Evolutionary conservation across 2,888 invertebrate genomes (phyloP).

Genomic region (Sylvicola cinctus): DNA sequence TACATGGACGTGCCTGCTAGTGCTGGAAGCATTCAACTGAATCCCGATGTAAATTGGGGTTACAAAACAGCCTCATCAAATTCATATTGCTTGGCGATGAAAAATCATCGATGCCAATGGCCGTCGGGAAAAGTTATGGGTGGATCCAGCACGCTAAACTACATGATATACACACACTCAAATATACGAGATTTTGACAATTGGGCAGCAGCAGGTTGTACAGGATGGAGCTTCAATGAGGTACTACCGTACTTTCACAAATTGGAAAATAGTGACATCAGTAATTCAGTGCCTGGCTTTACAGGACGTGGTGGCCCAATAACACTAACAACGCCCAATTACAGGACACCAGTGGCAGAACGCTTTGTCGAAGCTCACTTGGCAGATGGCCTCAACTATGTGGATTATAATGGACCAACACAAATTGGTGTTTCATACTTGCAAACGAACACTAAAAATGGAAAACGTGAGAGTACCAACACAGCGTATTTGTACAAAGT

Average conservation of each 20-base stretch:
- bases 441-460: slow-evolving; percentile 42
- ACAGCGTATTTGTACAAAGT: slow-evolving; percentile 42
- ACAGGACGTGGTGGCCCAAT: slow-evolving; percentile 12
- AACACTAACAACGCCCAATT: slow-evolving; percentile 11
- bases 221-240: slow-evolving; percentile 20
- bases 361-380: slow-evolving; percentile 11
- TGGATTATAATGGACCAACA: slow-evolving; percentile 12
- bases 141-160: slow-evolving; percentile 27
- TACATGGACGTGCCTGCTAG: slow-evolving; percentile 46
- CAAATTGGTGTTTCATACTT: slow-evolving; percentile 33
- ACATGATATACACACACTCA: slow-evolving; percentile 28
- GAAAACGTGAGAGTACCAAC: slow-evolving; percentile 43
- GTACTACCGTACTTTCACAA: slow-evolving; percentile 28
- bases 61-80: slow-evolving; percentile 51
- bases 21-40: slow-evolving; percentile 42
- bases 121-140: slow-evolving; percentile 30
- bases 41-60: slow-evolving; percentile 45
- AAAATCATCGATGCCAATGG: slow-evolving; percentile 14
- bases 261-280: slow-evolving; percentile 11
- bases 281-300: slow-evolving; percentile 5
- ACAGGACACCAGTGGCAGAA: slow-evolving; percentile 9
- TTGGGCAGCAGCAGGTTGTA: slow-evolving; percentile 22
- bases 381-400: slow-evolving; percentile 9
- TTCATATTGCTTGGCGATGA: slow-evolving; percentile 27
- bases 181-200: slow-evolving; percentile 24